Base-by-base conservation (phyloP, 2,113 vertebrate genomes). In the Columbina picui region DNA sequence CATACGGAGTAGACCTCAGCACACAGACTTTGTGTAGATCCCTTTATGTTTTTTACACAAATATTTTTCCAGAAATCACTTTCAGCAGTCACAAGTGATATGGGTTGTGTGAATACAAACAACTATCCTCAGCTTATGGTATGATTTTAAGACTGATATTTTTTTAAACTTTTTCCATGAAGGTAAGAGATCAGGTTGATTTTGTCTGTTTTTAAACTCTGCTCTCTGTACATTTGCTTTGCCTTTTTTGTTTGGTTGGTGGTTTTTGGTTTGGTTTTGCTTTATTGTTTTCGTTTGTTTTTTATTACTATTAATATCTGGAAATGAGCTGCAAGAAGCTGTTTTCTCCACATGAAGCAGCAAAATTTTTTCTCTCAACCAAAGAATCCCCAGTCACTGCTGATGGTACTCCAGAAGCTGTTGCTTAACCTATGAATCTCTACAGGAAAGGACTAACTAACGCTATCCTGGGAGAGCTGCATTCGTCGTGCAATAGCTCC, bases 381-480 rank as follows among this genome's bases (percentile, higher is more conserved):
- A 52, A 56, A 71, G 64, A 89, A 60, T 49, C 39, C 56, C 41
- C 50, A 68, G 36, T 22, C 69, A 84, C 67, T 45, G 69, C 75
- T 89, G 89, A 83, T 57, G 69, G 29, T 64, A 85, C 87, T 90
- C 92, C 16, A 65, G 29, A 45, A 81, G 55, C 20, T 71, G 45
- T 8, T 87, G 69, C 87, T 94, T 78, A 96, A 81, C 82, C 90
- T 93, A 56, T 36, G 93, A 81, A 87, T 84, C 60, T 90, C 59
- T 81, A 59, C 50, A 83, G 94, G 61, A n/a, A 49, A 65, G 77
- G 77, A 52, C 47, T 77, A 52, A 10, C 65, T 87, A 84, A 30
- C 27, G 7, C 16, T 75, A 38, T 88, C 75, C 83, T 71, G 22
- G 38, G 63, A 92, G 73, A 87, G 50, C 21, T 9, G 69, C 41